Conservation (phyloP, 1,140 invertebrate genomes). For the Whitmania pigra region DNA sequence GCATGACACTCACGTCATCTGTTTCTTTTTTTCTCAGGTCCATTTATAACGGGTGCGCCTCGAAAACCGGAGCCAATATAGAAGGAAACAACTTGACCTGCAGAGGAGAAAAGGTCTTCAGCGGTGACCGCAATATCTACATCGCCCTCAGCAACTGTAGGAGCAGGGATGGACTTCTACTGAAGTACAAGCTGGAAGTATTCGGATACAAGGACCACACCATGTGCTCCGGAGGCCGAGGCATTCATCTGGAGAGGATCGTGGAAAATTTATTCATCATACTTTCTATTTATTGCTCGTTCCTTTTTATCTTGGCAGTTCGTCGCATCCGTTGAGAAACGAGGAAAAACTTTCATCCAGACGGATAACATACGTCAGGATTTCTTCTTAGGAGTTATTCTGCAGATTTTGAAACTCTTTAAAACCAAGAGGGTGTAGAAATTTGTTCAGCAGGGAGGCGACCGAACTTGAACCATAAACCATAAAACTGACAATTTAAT, state of each 20-base stretch:
- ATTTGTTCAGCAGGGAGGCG: too few relatives aligned
- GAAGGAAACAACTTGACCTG: slow-evolving; percentile 13
- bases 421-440: too few relatives aligned
- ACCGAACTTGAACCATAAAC: too few relatives aligned
- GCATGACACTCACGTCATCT: too few relatives aligned
- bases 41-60: slow-evolving; percentile 5
- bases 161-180: slow-evolving; percentile 12
- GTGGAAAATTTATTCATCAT: not conserved
- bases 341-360: too few relatives aligned
- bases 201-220: slow-evolving; percentile 7
- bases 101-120: slow-evolving; percentile 14
- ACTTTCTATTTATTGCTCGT: not conserved
- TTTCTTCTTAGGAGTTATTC: too few relatives aligned
- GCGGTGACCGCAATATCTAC: slow-evolving; percentile 3
- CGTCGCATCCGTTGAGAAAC: not conserved
- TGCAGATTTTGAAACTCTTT: too few relatives aligned
- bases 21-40: not conserved
- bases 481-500: too few relatives aligned
- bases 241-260: not conserved
- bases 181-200: slow-evolving; percentile 22
- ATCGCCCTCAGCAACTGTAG: slow-evolving; percentile 24
- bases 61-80: not conserved
- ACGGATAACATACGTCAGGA: too few relatives aligned
- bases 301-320: not conserved
- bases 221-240: not conserved